These are phyloP conservation scores for Baryphthengus martii DNA, from an alignment of 2,113 vertebrate genomes.

Conservation along the genomic window DNA sequence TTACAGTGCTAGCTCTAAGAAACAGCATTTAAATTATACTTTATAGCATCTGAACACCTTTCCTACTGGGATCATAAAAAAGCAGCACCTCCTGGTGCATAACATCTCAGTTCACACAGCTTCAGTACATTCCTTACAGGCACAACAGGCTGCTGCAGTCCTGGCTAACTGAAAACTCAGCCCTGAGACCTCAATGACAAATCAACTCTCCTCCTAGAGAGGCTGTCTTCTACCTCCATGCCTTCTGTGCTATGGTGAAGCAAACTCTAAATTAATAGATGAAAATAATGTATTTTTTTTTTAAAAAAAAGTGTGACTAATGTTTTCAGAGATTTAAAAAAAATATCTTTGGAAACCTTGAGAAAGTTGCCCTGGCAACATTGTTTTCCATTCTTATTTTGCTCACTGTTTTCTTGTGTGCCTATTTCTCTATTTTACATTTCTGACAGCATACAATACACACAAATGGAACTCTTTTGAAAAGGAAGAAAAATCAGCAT, in stretches of 20 bases:
- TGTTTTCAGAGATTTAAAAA: neutral
- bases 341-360: neutral
- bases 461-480: neutral
- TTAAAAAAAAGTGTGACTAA: neutral
- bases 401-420: neutral
- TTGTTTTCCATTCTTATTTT: constrained; percentile 29
- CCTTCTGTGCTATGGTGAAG: neutral
- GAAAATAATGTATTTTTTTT: neutral
- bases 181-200: neutral
- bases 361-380: constrained; percentile 56
- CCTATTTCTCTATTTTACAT: neutral
- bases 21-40: neutral
- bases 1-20: neutral
- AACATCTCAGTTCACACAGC: neutral
- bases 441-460: neutral
- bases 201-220: neutral
- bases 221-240: neutral
- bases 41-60: neutral
- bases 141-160: neutral
- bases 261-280: neutral
- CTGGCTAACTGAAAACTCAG: neutral
- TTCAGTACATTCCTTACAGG: neutral
- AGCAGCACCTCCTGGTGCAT: neutral
- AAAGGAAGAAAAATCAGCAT: neutral
- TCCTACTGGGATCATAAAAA: neutral